Percentiles rank a stretch among this genome's conserved stretches.
phyloP scores from a whole-genome alignment of 2,888 invertebrate genomes.

The Polydrusus pterygomalis region DNA sequence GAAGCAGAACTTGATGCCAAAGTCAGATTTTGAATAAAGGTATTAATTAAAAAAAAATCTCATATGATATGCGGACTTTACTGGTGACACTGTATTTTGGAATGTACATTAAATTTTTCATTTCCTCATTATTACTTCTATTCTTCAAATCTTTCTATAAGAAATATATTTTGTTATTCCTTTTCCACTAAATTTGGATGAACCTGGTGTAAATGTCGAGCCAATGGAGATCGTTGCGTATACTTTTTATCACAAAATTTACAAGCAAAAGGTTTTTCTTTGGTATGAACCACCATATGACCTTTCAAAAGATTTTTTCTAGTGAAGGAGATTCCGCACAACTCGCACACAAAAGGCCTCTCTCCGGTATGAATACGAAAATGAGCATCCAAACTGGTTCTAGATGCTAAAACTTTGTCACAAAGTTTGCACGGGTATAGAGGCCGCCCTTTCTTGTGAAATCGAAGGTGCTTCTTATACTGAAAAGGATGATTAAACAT shows the following conservation, averaged over 20 bases:
- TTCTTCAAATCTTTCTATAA: too few species aligned
- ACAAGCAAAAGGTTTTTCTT: conserved; percentile 45
- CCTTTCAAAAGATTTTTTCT: conserved; percentile 58
- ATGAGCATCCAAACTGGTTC: conserved; percentile 30
- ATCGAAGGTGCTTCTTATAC: conserved; percentile 58
- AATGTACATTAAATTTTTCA: too few species aligned
- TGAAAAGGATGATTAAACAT: conserved; percentile 68
- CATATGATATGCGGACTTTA: too few species aligned
- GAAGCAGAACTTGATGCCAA: too few species aligned
- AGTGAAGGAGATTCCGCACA: conserved; percentile 69
- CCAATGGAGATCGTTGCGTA: conserved; percentile 11
- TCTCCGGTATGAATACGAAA: conserved; percentile 63
- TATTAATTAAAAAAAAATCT: too few species aligned
- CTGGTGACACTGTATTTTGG: too few species aligned
- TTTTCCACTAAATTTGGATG: conserved; percentile 2
- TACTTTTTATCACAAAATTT: conserved; percentile 22
- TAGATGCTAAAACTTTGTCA: conserved; percentile 23
- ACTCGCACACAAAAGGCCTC: conserved; percentile 63
- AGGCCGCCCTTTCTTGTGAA: conserved; percentile 18
- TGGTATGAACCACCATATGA: conserved; percentile 50
- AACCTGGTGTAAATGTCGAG: conserved; percentile 7
- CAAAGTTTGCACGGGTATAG: conserved; percentile 26
- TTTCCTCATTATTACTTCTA: too few species aligned
- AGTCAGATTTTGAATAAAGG: too few species aligned
- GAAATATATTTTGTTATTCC: neutral